A percentile compares a stretch with the other conserved stretches of the same genome.
phyloP scores from a whole-genome alignment of 1,140 invertebrate genomes.

The Pomacea maculata region DNA sequence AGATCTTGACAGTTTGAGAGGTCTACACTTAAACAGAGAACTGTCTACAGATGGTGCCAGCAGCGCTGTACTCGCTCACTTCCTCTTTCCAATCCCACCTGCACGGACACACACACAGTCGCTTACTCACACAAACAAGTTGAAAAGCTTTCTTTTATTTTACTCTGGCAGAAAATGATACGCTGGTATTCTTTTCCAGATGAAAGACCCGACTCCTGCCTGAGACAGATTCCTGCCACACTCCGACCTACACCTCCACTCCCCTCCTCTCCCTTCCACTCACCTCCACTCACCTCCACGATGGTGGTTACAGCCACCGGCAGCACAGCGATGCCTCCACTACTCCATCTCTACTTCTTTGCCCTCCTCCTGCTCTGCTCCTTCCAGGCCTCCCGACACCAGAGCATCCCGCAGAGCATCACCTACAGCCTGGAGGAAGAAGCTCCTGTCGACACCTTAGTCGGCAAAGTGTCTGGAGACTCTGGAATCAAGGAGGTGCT shows the following conservation, averaged over 20 bases:
- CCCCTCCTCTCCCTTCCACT: not conserved
- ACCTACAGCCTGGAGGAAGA: slow-evolving; percentile 28
- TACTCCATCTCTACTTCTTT: too few species aligned
- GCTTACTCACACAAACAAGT: not conserved
- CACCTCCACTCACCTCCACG: not conserved
- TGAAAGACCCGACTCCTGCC: not conserved
- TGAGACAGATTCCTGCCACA: too few species aligned
- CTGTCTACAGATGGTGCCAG: too few species aligned
- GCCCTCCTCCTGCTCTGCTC: not conserved
- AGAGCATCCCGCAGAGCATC: not conserved
- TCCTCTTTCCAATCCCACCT: not conserved
- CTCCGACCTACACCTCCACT: not conserved
- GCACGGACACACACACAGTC: not conserved
- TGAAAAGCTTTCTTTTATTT: too few species aligned
- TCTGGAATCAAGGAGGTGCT: slow-evolving; percentile 8
- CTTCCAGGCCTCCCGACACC: not conserved
- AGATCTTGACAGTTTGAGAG: too few species aligned
- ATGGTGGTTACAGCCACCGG: not conserved
- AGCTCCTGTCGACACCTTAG: slow-evolving; percentile 7
- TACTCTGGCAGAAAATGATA: not conserved
- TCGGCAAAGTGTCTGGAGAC: slow-evolving; percentile 27
- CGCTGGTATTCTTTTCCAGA: not conserved
- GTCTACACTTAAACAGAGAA: too few species aligned
- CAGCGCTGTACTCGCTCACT: too few species aligned
- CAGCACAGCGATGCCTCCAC: not conserved